Evolutionary conservation across 1,140 invertebrate genomes (phyloP).

Genomic region (Gryllus bimaculatus): DNA sequence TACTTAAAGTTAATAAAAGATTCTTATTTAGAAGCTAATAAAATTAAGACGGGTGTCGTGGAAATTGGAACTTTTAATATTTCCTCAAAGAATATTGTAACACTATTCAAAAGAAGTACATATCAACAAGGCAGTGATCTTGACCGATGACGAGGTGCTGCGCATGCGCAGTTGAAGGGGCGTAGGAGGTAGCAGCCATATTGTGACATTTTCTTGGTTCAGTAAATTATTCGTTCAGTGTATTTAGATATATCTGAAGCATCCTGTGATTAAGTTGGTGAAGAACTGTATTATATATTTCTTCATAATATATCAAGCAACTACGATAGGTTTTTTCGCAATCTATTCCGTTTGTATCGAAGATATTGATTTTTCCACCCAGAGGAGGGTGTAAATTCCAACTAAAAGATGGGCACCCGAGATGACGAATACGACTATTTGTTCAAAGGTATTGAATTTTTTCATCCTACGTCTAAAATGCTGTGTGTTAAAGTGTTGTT

Average conservation of each 20-base stretch:
- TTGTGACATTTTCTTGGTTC: conserved; percentile 1
- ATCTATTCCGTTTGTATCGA: not conserved
- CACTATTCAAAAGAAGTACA: not conserved
- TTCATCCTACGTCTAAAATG: too few species aligned
- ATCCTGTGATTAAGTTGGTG: not conserved
- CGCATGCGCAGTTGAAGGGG: conserved; percentile 18
- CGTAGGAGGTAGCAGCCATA: conserved; percentile 20
- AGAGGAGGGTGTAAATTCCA: conserved; percentile 19
- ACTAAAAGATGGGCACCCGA: conserved; percentile 71
- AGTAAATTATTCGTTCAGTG: not conserved
- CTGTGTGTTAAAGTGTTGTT: conserved; percentile 4
- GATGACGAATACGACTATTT: conserved; percentile 99
- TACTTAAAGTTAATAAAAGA: too few species aligned
- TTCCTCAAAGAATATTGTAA: too few species aligned
- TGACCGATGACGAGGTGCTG: conserved; percentile 9
- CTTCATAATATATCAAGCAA: not conserved
- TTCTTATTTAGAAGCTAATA: too few species aligned
- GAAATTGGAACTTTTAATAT: too few species aligned
- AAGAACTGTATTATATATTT: conserved; percentile 6
- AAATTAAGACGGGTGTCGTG: too few species aligned
- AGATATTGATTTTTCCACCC: conserved; percentile 18
- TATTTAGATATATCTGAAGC: conserved; percentile 14
- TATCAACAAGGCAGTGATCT: not conserved
- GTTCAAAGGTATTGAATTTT: conserved; percentile 84
- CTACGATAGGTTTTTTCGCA: not conserved